Conservation (phyloP, 1,140 invertebrate species). For the Bombus turneri region DNA sequence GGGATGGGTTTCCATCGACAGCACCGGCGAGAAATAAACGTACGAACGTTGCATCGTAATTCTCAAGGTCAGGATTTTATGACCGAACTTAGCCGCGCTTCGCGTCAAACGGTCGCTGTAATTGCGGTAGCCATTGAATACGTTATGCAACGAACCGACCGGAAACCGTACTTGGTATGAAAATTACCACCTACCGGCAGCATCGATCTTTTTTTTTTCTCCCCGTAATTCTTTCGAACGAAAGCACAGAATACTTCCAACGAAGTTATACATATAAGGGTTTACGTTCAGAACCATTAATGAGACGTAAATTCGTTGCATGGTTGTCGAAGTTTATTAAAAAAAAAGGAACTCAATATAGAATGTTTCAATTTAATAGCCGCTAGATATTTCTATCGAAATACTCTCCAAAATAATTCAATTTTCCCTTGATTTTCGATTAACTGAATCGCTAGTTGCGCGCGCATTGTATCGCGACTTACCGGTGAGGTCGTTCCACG, state of each 20-base stretch:
- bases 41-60: constrained; percentile 28
- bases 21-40: neutral
- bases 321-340: neutral
- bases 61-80: constrained; percentile 44
- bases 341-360: neutral
- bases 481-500: neutral
- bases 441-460: neutral
- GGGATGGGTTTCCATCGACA: neutral
- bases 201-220: neutral
- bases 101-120: constrained; percentile 12
- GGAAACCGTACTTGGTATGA: constrained; percentile 17
- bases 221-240: neutral
- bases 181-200: neutral
- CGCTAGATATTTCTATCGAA: too few species aligned
- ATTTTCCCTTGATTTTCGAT: neutral
- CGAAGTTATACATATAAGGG: neutral
- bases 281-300: neutral
- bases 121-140: constrained; percentile 34
- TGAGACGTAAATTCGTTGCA: neutral
- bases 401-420: neutral
- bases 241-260: neutral
- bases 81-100: constrained; percentile 29
- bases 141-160: constrained; percentile 39
- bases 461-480: neutral
- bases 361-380: neutral